A percentile compares a stretch with the other conserved stretches of the same genome.
Evolutionary conservation across 2,888 invertebrate species (phyloP).

Genomic region (Orthonevra nobilis): DNA sequence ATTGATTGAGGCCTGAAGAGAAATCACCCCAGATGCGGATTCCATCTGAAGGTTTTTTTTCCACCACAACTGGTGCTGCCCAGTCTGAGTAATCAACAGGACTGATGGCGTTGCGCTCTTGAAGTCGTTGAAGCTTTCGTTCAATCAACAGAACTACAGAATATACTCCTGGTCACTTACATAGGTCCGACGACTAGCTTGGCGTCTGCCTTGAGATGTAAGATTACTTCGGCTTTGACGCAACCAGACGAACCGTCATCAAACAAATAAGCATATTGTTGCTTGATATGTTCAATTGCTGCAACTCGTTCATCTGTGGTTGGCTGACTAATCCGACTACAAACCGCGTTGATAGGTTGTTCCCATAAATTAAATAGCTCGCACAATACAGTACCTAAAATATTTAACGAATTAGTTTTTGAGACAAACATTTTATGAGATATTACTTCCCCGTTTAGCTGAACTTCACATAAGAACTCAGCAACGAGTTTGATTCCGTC

Average conservation of each 20-base stretch:
- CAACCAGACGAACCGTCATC: constrained; percentile 8
- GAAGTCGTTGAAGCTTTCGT: constrained; percentile 40
- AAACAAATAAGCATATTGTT: constrained; percentile 21
- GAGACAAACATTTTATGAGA: constrained; percentile 24
- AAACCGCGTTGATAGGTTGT: constrained; percentile 18
- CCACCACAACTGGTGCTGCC: constrained; percentile 68
- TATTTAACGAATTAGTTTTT: constrained; percentile 28
- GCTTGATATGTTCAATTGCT: neutral
- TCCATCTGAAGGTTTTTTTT: constrained; percentile 56
- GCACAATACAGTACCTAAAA: constrained; percentile 47
- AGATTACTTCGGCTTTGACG: constrained; percentile 18
- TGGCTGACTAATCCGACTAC: neutral
- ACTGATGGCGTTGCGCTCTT: constrained; percentile 48
- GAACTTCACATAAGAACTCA: constrained; percentile 22
- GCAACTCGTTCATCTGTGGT: too few relatives aligned
- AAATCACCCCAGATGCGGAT: constrained; percentile 70
- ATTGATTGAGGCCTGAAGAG: too few relatives aligned
- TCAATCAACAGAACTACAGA: constrained; percentile 52
- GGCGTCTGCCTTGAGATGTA: constrained; percentile 30
- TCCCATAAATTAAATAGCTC: constrained; percentile 49
- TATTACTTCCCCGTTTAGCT: constrained; percentile 23
- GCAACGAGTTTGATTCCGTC: constrained; percentile 19
- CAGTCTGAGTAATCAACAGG: constrained; percentile 67
- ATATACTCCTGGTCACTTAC: constrained; percentile 65
- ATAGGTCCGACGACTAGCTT: constrained; percentile 52